These are phyloP conservation scores for Sycobia sp. DNA, from an alignment of 1,140 invertebrate species.

Conservation along the genomic window DNA sequence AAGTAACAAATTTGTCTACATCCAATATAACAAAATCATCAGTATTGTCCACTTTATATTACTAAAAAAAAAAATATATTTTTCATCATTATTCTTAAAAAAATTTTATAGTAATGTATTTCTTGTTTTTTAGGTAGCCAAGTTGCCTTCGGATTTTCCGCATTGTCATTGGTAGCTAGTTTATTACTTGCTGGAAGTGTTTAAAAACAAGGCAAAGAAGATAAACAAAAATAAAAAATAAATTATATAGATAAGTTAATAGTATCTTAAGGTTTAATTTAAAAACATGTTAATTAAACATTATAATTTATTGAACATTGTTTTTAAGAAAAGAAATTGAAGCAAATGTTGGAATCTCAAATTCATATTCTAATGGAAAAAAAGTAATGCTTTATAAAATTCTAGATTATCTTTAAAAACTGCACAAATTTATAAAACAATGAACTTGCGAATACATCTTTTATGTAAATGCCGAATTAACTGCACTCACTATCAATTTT, in stretches of 20 bases:
- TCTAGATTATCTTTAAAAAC: conserved; percentile 14
- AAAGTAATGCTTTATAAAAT: conserved; percentile 9
- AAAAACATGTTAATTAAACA: conserved; percentile 1
- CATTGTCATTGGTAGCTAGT: conserved; percentile 23
- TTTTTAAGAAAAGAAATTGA: too few relatives aligned
- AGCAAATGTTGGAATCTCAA: too few relatives aligned
- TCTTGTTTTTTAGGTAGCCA: too few relatives aligned
- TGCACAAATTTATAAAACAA: conserved; percentile 17
- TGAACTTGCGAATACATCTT: not conserved
- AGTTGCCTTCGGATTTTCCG: conserved; percentile 22
- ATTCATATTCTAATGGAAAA: not conserved
- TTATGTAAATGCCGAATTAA: not conserved
- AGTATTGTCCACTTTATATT: too few relatives aligned
- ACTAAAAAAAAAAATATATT: too few relatives aligned
- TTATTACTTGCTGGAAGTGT: conserved; percentile 23
- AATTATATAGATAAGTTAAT: conserved; percentile 11
- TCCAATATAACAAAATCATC: too few relatives aligned
- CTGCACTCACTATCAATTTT: not conserved
- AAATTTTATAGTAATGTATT: too few relatives aligned
- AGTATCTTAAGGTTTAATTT: conserved; percentile 2
- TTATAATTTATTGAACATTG: not conserved
- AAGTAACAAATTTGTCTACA: too few relatives aligned
- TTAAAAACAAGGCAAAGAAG: conserved; percentile 6
- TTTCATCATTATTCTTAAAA: too few relatives aligned
- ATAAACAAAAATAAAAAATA: not conserved